Conservation (phyloP, 2,113 vertebrate species). For the Glaucomys volans region DNA sequence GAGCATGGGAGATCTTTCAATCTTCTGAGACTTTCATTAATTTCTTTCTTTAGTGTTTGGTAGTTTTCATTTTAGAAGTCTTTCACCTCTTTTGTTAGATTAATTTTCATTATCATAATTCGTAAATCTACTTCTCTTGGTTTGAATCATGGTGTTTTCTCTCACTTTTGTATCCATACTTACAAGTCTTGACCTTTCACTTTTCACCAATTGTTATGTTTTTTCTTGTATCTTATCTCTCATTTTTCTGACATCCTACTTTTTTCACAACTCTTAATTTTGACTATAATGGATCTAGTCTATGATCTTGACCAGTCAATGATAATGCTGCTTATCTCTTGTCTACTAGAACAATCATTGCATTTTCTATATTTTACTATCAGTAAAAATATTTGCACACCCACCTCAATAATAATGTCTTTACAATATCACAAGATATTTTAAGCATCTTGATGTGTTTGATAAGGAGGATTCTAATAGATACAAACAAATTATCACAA, state of each 20-base stretch:
- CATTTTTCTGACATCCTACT: neutral
- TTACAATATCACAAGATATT: neutral
- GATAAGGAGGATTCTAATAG: neutral
- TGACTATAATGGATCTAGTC: neutral
- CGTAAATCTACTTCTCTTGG: neutral
- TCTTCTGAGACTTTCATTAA: no score
- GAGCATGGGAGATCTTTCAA: no score
- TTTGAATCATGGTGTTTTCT: neutral
- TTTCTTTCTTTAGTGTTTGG: no score
- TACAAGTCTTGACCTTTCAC: neutral
- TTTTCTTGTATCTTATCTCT: neutral
- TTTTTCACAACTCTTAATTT: neutral
- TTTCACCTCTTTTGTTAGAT: no score
- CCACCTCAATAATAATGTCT: neutral
- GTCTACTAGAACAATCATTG: neutral
- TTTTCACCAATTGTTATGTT: neutral
- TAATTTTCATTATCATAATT: neutral
- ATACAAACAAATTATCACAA: neutral
- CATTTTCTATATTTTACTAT: neutral
- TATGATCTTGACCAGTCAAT: neutral
- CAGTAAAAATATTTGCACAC: neutral
- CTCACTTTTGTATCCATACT: neutral
- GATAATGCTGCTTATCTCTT: neutral
- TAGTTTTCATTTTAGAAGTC: no score
- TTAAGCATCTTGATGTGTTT: neutral